Percentiles rank a stretch among this genome's conserved stretches.
phyloP scores from a whole-genome alignment of 2,888 invertebrate species.

The Phymatocera aterrima region DNA sequence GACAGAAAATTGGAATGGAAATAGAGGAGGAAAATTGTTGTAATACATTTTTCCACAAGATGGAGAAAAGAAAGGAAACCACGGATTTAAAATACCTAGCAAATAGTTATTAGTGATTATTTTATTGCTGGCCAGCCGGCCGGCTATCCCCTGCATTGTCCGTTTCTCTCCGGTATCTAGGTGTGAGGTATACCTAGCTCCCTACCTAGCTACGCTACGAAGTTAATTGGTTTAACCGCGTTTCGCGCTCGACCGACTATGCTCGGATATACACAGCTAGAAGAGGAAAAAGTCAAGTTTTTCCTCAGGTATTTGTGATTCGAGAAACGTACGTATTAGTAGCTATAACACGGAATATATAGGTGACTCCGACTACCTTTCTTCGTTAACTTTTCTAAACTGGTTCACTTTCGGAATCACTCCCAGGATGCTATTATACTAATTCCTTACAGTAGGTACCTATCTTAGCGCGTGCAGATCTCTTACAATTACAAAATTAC shows the following conservation, averaged over 20 bases:
- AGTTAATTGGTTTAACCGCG: slow-evolving; percentile 32
- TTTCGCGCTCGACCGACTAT: not conserved
- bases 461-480: not conserved
- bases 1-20: too few species aligned
- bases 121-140: too few species aligned
- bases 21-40: too few species aligned
- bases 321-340: not conserved
- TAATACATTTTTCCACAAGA: too few species aligned
- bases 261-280: not conserved
- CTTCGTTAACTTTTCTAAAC: slow-evolving; percentile 16
- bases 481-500: not conserved
- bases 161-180: too few species aligned
- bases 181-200: too few species aligned
- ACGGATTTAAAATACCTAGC: too few species aligned
- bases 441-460: not conserved
- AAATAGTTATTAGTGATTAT: too few species aligned
- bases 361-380: not conserved
- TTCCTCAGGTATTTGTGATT: slow-evolving; percentile 38
- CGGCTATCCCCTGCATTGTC: too few species aligned
- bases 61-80: too few species aligned
- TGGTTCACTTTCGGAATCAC: slow-evolving; percentile 35
- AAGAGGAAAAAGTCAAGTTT: not conserved
- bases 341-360: not conserved
- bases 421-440: slow-evolving; percentile 9
- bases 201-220: too few species aligned